These are phyloP conservation scores for Macrocentrus cingulum DNA, from an alignment of 1,140 invertebrate species.

Conservation along the genomic window DNA sequence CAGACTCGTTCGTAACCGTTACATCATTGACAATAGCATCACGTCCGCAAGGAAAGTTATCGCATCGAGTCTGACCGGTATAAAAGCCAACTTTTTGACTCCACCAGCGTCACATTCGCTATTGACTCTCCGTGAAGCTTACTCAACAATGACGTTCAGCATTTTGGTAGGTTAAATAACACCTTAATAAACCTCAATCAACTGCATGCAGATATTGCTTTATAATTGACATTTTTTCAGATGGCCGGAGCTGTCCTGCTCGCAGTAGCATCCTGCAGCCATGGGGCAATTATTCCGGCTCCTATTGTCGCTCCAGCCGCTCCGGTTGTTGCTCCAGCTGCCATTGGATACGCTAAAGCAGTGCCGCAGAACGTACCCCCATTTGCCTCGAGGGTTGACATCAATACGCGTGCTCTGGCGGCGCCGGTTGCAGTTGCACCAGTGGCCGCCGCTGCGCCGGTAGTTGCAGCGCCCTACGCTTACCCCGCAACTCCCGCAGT, in stretches of 20 bases:
- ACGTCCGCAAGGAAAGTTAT: constrained; percentile 45
- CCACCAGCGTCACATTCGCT: constrained; percentile 27
- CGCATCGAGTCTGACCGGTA: constrained; percentile 30
- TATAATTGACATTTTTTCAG: constrained; percentile 30
- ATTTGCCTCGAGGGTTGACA: constrained; percentile 59
- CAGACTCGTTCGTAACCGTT: constrained; percentile 19
- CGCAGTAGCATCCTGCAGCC: constrained; percentile 22
- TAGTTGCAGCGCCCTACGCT: too few relatives aligned
- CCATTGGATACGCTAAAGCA: constrained; percentile 41
- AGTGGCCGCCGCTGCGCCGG: too few relatives aligned
- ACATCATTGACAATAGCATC: constrained; percentile 30
- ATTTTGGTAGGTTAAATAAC: constrained; percentile 28
- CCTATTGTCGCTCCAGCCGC: constrained; percentile 30
- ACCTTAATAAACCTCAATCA: neutral
- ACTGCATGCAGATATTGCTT: constrained; percentile 6
- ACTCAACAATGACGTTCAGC: constrained; percentile 27
- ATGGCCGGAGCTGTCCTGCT: constrained; percentile 29
- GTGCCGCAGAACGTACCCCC: constrained; percentile 62
- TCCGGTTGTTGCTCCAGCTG: constrained; percentile 38
- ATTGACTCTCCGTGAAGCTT: constrained; percentile 28
- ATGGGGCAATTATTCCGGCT: constrained; percentile 38
- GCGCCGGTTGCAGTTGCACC: too few relatives aligned
- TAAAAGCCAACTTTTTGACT: constrained; percentile 33
- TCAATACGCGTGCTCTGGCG: constrained; percentile 53
- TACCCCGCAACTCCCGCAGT: too few relatives aligned